phyloP scores from a whole-genome alignment of 2,888 invertebrate species.

The Bibio marci region DNA sequence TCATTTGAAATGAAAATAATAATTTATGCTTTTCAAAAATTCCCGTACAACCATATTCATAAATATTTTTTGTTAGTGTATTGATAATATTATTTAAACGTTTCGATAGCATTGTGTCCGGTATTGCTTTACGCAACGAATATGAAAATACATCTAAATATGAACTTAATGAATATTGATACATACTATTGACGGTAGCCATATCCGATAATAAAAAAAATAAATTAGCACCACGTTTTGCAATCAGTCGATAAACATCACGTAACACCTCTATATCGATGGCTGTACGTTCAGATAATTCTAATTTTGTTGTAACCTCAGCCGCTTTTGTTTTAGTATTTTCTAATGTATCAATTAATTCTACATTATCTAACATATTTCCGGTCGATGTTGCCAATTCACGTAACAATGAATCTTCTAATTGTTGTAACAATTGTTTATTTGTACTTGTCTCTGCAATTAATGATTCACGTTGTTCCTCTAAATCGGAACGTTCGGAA shows the following conservation, averaged over 20 bases:
- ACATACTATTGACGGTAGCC: constrained; percentile 79
- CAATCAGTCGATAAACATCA: constrained; percentile 72
- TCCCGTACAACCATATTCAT: constrained; percentile 82
- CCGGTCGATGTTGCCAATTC: constrained; percentile 76
- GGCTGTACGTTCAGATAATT: constrained; percentile 55
- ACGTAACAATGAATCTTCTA: constrained; percentile 70
- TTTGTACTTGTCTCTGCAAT: constrained; percentile 75
- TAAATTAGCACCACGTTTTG: constrained; percentile 71
- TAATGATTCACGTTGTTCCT: constrained; percentile 68
- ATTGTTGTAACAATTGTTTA: constrained; percentile 60
- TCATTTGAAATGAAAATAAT: constrained; percentile 81
- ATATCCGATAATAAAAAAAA: constrained; percentile 85
- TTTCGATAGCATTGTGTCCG: constrained; percentile 56
- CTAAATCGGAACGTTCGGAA: constrained; percentile 71
- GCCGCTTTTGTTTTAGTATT: constrained; percentile 75
- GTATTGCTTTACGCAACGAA: constrained; percentile 65
- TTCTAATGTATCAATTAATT: constrained; percentile 69
- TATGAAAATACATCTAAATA: constrained; percentile 72
- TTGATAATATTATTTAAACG: constrained; percentile 68
- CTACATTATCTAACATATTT: constrained; percentile 84
- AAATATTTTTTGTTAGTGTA: constrained; percentile 72
- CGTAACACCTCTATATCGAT: constrained; percentile 66
- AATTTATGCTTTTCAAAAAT: constrained; percentile 85
- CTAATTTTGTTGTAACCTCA: constrained; percentile 68
- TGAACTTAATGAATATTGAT: constrained; percentile 75